Base-by-base conservation (phyloP, 2,113 vertebrate species). In the Eupsittula cactorum region DNA sequence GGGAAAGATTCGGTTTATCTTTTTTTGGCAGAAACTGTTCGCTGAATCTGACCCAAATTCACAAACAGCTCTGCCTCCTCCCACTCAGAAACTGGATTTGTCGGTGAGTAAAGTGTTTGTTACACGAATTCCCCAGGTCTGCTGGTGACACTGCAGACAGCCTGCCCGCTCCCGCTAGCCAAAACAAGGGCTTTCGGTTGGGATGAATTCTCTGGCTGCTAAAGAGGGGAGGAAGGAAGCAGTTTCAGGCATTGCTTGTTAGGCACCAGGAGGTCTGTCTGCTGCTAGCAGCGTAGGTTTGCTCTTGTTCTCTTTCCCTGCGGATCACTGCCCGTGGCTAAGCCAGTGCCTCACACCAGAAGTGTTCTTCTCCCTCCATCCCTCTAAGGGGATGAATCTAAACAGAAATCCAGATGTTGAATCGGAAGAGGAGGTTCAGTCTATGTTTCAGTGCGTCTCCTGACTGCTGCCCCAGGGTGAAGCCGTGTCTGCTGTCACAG, bases 1-100 rank as follows among this genome's bases (percentile, higher is more conserved):
- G 42, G 47, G 7, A 90, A 27, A 68, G 49, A 25, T 57, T 70
- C 57, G 13, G 9, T 57, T 29, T 19, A 11, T 24, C 1, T 10
- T 18, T 7, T 79, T 73, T 62, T 80, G 79, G 82, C 91, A 92
- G 76, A 55, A 78, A 50, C 20, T 4, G 8, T 88, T 90, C 29
- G 28, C 86, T 84, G 89, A 84, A 71, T 75, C 83, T 89, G 91
- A 91, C 89, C 86, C 95, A 95, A 93, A 95, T 87, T 68, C 92
- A 74, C 80, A 64, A 73, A 21, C 77, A 79, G 83, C 83, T 89
- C 64, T 68, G 50, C 94, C 77, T 92, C 92, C 77, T 93, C 92
- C 93, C 83, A 55, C 88, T 91, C 91, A 47, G 37, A 53, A 93
- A 35, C 46, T 8, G 42, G 59, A 49, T 52, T 86, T 74, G 71